A percentile compares a stretch with the other conserved stretches of the same genome.
phyloP scores from a whole-genome alignment of 2,797 vertebrate species.

The Bucorvus abyssinicus region DNA sequence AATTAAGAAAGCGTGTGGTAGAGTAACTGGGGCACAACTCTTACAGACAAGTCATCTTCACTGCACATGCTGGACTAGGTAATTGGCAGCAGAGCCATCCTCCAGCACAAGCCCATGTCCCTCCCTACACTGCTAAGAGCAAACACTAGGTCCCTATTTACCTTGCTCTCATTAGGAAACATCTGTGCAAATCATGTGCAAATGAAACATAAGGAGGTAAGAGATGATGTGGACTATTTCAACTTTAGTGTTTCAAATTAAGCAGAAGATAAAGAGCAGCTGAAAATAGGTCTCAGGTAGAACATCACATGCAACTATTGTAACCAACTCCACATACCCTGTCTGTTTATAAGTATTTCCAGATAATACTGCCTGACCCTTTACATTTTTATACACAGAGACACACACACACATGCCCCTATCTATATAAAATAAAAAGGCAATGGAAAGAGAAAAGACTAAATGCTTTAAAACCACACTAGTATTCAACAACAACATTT shows the following conservation, averaged over 20 bases:
- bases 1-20: background rate
- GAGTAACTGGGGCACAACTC: background rate
- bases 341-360: background rate
- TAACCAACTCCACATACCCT: background rate
- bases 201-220: background rate
- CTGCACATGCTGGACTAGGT: background rate
- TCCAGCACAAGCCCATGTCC: fast-evolving
- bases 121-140: background rate
- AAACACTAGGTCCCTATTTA: background rate
- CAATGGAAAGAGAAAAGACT: background rate
- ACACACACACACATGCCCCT: no score
- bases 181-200: background rate
- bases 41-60: background rate
- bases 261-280: background rate
- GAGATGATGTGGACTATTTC: background rate
- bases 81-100: background rate
- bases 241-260: background rate
- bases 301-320: background rate
- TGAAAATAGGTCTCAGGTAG: background rate
- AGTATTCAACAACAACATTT: background rate
- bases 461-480: background rate
- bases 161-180: background rate
- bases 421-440: background rate
- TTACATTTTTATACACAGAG: background rate
- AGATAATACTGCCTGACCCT: background rate